A percentile compares a stretch with the other conserved stretches of the same genome.
phyloP scores from a whole-genome alignment of 2,797 vertebrate genomes.

The Dermochelys coriacea region DNA sequence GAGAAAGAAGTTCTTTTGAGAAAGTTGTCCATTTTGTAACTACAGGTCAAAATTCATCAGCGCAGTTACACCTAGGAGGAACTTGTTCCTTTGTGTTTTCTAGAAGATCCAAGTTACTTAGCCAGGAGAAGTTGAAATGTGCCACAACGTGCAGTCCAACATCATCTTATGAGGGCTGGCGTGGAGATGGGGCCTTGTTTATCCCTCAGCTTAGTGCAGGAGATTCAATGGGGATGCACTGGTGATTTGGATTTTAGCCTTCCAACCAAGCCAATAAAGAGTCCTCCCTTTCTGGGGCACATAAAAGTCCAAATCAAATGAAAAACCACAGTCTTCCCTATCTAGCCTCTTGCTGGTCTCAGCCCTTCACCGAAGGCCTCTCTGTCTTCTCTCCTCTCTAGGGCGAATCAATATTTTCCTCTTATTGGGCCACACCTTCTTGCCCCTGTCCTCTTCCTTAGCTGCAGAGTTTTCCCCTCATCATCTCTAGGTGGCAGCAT shows the following conservation, averaged over 20 bases:
- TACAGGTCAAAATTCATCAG: conserved; percentile 4
- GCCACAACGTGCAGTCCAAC: background rate
- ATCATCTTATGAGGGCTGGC: background rate
- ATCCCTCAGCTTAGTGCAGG: background rate
- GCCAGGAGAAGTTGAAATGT: background rate
- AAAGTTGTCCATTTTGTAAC: background rate
- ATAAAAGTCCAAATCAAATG: conserved; percentile 11
- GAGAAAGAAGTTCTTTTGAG: conserved; percentile 9
- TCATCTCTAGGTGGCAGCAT: background rate
- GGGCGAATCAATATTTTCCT: too few species aligned
- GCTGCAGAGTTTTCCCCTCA: background rate
- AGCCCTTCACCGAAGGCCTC: background rate
- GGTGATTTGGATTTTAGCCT: background rate
- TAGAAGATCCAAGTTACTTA: background rate
- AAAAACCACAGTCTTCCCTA: background rate
- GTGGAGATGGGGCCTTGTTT: background rate
- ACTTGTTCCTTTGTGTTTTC: background rate
- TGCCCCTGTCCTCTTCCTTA: background rate
- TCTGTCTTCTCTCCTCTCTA: background rate
- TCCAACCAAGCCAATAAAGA: background rate
- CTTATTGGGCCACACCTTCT: background rate
- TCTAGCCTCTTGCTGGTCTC: background rate
- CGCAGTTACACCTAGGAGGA: background rate
- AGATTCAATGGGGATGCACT: background rate
- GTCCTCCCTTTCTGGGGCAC: conserved; percentile 26